Evolutionary conservation across 2,113 vertebrate species (phyloP).

Genomic region (Chlamydotis undulata): DNA sequence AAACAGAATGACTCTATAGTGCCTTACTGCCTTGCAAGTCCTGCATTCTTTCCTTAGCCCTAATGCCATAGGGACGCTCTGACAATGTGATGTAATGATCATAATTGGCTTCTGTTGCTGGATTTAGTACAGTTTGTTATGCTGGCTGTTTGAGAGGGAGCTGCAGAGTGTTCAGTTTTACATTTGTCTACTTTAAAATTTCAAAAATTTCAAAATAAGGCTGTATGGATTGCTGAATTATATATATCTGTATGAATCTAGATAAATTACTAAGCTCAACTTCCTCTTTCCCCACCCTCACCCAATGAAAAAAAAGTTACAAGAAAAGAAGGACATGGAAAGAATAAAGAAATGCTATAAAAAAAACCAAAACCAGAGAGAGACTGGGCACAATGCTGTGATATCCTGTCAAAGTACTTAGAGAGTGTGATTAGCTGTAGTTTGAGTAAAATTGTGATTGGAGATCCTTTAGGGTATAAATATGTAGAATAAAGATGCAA

Average conservation of each 20-base stretch:
- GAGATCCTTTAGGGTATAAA: background rate
- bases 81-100: background rate
- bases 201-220: background rate
- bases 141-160: background rate
- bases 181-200: background rate
- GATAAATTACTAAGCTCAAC: background rate
- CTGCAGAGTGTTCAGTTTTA: background rate
- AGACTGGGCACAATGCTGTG: background rate
- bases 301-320: background rate
- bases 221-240: background rate
- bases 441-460: background rate
- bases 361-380: background rate
- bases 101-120: background rate
- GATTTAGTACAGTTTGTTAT: background rate
- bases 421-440: background rate
- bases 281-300: rapidly evolving
- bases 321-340: background rate
- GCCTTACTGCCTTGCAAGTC: background rate
- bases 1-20: background rate
- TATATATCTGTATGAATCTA: background rate
- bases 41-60: background rate
- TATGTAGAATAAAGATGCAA: background rate
- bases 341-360: too few relatives aligned
- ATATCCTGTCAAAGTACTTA: background rate
- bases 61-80: background rate